Evolutionary conservation across 2,113 vertebrate genomes (phyloP).

Genomic region (Indri indri): DNA sequence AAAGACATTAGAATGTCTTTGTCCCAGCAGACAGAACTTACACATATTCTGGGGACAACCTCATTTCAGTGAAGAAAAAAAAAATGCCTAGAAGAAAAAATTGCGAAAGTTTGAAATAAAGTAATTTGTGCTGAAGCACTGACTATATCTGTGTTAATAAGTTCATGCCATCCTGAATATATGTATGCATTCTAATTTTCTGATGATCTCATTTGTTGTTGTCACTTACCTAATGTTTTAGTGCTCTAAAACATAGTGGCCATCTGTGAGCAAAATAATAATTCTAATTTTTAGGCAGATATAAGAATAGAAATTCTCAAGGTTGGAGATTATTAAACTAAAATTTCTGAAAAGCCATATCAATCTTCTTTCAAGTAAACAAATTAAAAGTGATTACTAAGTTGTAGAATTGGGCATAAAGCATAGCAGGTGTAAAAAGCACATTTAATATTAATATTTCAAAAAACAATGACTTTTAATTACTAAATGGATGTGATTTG

Average conservation of each 20-base stretch:
- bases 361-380: neutral
- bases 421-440: neutral
- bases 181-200: neutral
- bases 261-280: neutral
- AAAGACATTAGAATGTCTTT: neutral
- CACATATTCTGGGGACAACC: neutral
- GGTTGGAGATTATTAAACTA: neutral
- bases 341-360: neutral
- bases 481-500: slow-evolving; percentile 68
- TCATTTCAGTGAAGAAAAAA: neutral
- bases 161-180: neutral
- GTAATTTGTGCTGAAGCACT: neutral
- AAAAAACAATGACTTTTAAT: slow-evolving; percentile 54
- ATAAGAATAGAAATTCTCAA: neutral
- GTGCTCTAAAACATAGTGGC: neutral
- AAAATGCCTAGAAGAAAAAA: neutral
- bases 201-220: neutral
- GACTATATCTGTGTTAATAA: neutral
- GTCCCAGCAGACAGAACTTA: neutral
- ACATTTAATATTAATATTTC: slow-evolving; percentile 57
- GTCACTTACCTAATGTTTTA: neutral
- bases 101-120: neutral
- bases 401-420: neutral
- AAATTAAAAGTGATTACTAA: neutral
- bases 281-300: neutral